A percentile compares a stretch with the other conserved stretches of the same genome.
These are phyloP conservation scores for Griposia aprilina DNA, from an alignment of 2,888 invertebrate genomes.

Conservation along the genomic window DNA sequence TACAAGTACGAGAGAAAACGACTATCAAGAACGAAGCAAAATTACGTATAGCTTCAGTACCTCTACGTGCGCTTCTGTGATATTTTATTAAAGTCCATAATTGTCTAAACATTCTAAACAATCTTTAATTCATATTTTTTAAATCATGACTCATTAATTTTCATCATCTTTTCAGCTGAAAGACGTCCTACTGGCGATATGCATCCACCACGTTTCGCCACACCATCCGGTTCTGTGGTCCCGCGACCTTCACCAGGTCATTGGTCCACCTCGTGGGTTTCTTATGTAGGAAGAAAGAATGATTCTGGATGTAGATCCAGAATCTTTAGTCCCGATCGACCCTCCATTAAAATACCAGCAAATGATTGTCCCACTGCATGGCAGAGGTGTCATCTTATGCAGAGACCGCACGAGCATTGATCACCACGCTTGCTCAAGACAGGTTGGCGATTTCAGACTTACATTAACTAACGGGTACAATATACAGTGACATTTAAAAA, in stretches of 20 bases:
- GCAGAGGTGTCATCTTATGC: background rate
- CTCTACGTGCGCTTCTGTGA: background rate
- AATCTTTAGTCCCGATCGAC: background rate
- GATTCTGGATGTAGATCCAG: too few species aligned
- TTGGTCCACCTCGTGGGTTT: too few species aligned
- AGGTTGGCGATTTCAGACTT: background rate
- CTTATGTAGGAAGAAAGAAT: too few species aligned
- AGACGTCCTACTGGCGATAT: background rate
- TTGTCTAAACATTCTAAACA: background rate
- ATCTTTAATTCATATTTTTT: background rate
- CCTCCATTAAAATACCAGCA: background rate
- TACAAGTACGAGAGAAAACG: conserved; percentile 13
- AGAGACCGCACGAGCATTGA: background rate
- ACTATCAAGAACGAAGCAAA: background rate
- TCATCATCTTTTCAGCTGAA: background rate
- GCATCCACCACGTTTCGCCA: too few species aligned
- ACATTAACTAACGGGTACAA: background rate
- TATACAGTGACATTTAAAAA: background rate
- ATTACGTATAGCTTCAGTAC: background rate
- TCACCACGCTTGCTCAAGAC: background rate
- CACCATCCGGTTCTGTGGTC: too few species aligned
- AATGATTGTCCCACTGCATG: background rate
- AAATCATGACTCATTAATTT: background rate
- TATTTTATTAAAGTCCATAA: background rate
- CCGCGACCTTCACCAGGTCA: background rate